Conservation (phyloP, 2,888 invertebrate species). For the Chrysodeixis includens region DNA sequence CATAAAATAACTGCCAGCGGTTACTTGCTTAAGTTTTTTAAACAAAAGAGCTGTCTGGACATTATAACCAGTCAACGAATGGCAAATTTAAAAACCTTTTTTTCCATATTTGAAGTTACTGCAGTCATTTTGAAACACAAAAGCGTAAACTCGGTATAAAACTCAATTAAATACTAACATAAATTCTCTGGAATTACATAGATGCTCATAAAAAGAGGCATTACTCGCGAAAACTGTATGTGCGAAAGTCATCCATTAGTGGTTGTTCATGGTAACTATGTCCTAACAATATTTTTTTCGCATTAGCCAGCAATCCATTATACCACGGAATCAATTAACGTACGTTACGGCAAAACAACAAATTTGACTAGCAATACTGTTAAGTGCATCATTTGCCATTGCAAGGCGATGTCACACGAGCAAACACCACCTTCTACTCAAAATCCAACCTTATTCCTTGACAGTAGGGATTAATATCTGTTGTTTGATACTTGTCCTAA, state of each 20-base stretch:
- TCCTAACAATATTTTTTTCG: constrained; percentile 64
- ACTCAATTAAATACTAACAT: constrained; percentile 50
- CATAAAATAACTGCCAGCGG: constrained; percentile 1
- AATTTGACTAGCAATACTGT: constrained; percentile 74
- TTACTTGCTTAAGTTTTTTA: neutral
- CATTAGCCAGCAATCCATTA: constrained; percentile 70
- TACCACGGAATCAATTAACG: constrained; percentile 67
- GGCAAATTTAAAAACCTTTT: neutral
- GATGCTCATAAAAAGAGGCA: constrained; percentile 41
- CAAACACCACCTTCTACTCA: neutral
- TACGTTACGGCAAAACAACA: constrained; percentile 66
- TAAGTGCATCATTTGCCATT: constrained; percentile 78
- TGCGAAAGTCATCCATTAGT: constrained; percentile 49
- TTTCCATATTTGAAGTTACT: constrained; percentile 15
- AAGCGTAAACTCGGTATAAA: constrained; percentile 41
- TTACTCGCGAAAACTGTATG: constrained; percentile 29
- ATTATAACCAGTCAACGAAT: neutral
- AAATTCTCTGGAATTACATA: constrained; percentile 42
- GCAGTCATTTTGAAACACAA: constrained; percentile 30
- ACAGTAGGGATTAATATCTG: constrained; percentile 25
- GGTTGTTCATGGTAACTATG: constrained; percentile 44
- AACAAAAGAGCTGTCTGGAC: neutral
- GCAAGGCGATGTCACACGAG: constrained; percentile 58
- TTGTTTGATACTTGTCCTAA: constrained; percentile 22
- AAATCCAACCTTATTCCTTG: constrained; percentile 30